Percentiles rank a stretch among this genome's conserved stretches.
Evolutionary conservation across 1,140 invertebrate genomes (phyloP).

Genomic region (Achatina immaculata): DNA sequence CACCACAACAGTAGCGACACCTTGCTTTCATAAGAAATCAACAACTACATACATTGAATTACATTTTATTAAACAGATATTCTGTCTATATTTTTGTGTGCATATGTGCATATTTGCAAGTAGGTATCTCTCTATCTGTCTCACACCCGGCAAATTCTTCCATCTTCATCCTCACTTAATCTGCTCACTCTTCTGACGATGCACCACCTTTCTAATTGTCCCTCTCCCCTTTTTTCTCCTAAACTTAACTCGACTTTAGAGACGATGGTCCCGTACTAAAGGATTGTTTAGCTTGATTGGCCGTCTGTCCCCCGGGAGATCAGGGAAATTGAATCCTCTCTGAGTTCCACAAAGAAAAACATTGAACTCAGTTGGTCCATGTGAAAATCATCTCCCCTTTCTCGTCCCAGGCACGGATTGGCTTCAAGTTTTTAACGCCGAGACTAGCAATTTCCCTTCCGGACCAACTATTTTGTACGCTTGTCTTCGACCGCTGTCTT

Average conservation of each 20-base stretch:
- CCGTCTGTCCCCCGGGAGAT: conserved; percentile 18
- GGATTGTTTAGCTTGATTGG: conserved; percentile 34
- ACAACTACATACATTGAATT: no score
- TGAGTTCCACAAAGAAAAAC: conserved; percentile 21
- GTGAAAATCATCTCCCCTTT: conserved; percentile 18
- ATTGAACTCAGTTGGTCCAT: conserved; percentile 16
- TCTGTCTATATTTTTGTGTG: no score
- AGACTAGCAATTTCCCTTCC: conserved; percentile 13
- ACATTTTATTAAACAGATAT: no score
- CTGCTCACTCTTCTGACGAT: not conserved
- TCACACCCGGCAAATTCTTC: no score
- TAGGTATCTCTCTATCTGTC: not conserved
- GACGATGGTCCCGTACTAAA: conserved; percentile 14
- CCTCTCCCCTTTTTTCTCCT: not conserved
- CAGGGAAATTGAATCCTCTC: conserved; percentile 36
- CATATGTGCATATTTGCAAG: no score
- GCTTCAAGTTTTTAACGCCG: conserved; percentile 10
- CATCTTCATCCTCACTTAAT: not conserved
- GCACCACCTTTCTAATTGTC: not conserved
- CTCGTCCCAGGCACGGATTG: conserved; percentile 20
- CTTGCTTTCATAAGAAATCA: no score
- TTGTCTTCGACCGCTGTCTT: not conserved
- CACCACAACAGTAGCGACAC: no score
- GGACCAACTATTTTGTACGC: not conserved
- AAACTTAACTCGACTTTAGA: conserved; percentile 22